A percentile compares a stretch with the other conserved stretches of the same genome.
Conservation (phyloP, 2,888 invertebrate species). For the Rutpela maculata region DNA sequence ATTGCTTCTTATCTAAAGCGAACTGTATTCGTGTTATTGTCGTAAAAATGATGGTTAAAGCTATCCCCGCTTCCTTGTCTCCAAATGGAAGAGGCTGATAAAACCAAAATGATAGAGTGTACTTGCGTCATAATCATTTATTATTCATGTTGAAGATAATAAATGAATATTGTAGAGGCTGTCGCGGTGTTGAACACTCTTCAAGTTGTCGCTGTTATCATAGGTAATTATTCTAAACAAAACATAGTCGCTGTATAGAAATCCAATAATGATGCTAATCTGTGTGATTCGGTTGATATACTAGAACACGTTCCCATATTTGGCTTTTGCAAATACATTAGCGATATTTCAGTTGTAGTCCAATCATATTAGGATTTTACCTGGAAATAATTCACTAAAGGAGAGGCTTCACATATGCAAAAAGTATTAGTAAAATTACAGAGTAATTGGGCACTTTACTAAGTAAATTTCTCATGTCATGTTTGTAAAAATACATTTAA, state of each 20-base stretch:
- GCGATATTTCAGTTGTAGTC: slow-evolving; percentile 22
- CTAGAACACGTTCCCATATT: slow-evolving; percentile 22
- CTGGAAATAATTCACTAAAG: too few species aligned
- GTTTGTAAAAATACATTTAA: too few species aligned
- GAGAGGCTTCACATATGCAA: too few species aligned
- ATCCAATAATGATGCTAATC: slow-evolving; percentile 44
- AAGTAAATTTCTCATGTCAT: too few species aligned
- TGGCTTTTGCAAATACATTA: slow-evolving; percentile 38
- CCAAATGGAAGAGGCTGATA: not conserved
- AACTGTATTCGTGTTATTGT: not conserved
- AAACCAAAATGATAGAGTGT: slow-evolving; percentile 1
- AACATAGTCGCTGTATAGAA: slow-evolving; percentile 19
- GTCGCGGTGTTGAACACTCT: slow-evolving; percentile 3
- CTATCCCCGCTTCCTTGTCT: slow-evolving; percentile 11
- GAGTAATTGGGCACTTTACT: too few species aligned
- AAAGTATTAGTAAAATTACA: too few species aligned
- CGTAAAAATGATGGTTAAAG: slow-evolving; percentile 1
- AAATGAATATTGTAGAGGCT: slow-evolving; percentile 8
- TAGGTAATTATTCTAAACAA: slow-evolving; percentile 31
- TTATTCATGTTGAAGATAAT: slow-evolving; percentile 8
- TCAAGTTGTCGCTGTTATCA: slow-evolving; percentile 7
- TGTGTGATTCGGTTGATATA: not conserved
- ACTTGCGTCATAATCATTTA: slow-evolving; percentile 12
- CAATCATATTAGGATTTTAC: too few species aligned
- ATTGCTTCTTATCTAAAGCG: slow-evolving; percentile 5